Conservation (phyloP, 2,888 invertebrate genomes). For the Drosophila siamana region DNA sequence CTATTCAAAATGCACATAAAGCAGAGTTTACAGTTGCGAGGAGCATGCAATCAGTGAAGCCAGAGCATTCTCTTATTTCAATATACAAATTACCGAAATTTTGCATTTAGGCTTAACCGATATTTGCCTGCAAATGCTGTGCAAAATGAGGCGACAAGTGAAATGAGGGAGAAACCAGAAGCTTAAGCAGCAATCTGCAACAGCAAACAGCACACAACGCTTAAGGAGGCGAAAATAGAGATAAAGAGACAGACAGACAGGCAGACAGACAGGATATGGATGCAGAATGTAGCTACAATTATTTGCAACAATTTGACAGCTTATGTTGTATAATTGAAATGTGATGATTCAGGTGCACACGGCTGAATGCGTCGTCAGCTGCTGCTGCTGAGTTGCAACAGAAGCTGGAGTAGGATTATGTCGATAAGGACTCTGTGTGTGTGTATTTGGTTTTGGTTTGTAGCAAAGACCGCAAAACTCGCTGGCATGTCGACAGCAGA, state of each 20-base stretch:
- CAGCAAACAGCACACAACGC: slow-evolving; percentile 2
- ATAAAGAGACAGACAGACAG: slow-evolving; percentile 3
- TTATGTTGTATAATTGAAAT: slow-evolving; percentile 71
- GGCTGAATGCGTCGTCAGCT: slow-evolving; percentile 50
- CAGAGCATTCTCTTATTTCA: background rate
- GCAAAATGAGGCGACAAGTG: slow-evolving; percentile 23
- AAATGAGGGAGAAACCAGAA: slow-evolving; percentile 27
- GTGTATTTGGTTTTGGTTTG: slow-evolving; percentile 17
- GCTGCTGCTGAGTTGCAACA: slow-evolving; percentile 16
- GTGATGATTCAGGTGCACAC: slow-evolving; percentile 68
- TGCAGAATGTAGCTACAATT: slow-evolving; percentile 45
- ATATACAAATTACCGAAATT: slow-evolving; percentile 11
- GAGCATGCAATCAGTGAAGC: background rate
- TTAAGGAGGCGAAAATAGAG: background rate
- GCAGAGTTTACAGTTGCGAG: background rate
- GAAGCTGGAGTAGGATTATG: slow-evolving; percentile 16
- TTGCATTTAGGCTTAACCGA: slow-evolving; percentile 14
- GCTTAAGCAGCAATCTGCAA: slow-evolving; percentile 19
- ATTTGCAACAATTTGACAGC: slow-evolving; percentile 58
- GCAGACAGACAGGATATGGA: background rate
- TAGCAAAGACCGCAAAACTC: slow-evolving; percentile 52
- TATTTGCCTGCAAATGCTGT: slow-evolving; percentile 29
- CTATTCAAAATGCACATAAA: no score
- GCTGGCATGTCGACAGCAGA: slow-evolving; percentile 14
- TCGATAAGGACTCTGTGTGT: background rate